Base-by-base conservation (phyloP, 2,797 vertebrate genomes). In the Todus mexicanus region DNA sequence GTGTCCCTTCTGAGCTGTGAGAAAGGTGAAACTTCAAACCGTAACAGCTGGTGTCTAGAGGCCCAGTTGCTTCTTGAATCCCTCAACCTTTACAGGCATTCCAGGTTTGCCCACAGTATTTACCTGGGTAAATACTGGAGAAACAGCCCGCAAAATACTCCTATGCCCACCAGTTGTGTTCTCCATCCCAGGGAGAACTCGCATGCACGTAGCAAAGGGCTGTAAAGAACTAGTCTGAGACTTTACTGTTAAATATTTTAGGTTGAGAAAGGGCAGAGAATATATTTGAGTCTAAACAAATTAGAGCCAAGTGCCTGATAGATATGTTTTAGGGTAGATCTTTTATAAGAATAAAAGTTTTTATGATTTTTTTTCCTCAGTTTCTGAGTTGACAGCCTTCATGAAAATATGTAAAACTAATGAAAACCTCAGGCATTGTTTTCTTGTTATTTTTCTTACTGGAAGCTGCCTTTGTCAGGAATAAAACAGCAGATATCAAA, bases 391-490 rank as follows among this genome's bases (percentile, higher is more conserved):
- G 90, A 75, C 86, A 95, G 60, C 51, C 59, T 89, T 93, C 80
- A 82, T 71, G 70, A 70, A 82, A 94, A 91, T 92, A 84, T 70
- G 71, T 56, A 80, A 95, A 94, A 91, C 21, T 35, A 91, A 92
- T 91, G 68, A 82, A 92, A 90, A 83, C 93, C 89, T 87, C 71
- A 66, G 92, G 91, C 51, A 6, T 57, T 69, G 40, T 72, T 87
- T 89, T 47, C 76, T 51, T 75, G 48, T 79, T 88, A 68, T 82
- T 94, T 84, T 90, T 89, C 80, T 82, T 91, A 84, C 54, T 93
- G 3, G 18, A 78, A 87, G 35, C 65, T 72, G 50, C 51, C 35
- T 84, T 63, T 86, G 53, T 92, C 35, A 22, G 73, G n/a, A 76
- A 71, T 45, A 54, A 81, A 95, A 56, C 21, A 66, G 60, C 22